Conservation (phyloP, 2,113 vertebrate species). For the Ramphastos sulfuratus region DNA sequence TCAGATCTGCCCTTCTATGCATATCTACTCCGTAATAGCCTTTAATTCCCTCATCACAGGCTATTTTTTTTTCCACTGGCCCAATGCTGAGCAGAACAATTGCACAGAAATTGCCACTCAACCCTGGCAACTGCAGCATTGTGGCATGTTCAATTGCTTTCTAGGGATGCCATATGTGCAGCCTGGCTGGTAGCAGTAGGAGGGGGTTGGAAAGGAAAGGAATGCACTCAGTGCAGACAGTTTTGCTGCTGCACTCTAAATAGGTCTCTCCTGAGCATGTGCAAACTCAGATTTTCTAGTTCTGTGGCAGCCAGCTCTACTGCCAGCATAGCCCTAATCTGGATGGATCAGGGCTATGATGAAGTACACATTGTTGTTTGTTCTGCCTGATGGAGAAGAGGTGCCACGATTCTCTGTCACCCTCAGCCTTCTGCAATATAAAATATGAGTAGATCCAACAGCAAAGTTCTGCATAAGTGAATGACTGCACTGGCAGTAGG, state of each 20-base stretch:
- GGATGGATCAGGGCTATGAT: background rate
- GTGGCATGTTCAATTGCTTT: conserved; percentile 12
- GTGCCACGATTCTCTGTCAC: background rate
- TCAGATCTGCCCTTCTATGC: background rate
- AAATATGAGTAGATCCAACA: background rate
- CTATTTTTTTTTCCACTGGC: conserved; percentile 29
- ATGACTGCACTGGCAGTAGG: background rate
- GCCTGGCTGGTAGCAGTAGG: conserved; percentile 8
- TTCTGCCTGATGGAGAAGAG: background rate
- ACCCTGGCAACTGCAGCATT: conserved; percentile 16
- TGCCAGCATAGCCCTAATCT: too few species aligned
- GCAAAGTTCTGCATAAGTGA: background rate
- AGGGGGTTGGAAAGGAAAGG: conserved; percentile 19
- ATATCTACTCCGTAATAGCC: conserved; percentile 4
- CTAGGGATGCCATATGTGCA: conserved; percentile 56
- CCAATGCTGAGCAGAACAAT: conserved; percentile 57
- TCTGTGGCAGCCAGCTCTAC: background rate
- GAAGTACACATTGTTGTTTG: background rate
- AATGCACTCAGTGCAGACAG: background rate
- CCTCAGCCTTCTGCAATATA: background rate
- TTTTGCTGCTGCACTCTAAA: background rate
- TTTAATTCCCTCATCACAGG: conserved; percentile 60
- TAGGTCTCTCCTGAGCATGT: background rate
- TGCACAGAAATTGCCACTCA: conserved; percentile 58
- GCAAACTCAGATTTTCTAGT: background rate